Evolutionary conservation across 1,140 invertebrate genomes (phyloP), one percentile per base, ranked within the genome.

Genomic region (Doryteuthis pealeii): DNA sequence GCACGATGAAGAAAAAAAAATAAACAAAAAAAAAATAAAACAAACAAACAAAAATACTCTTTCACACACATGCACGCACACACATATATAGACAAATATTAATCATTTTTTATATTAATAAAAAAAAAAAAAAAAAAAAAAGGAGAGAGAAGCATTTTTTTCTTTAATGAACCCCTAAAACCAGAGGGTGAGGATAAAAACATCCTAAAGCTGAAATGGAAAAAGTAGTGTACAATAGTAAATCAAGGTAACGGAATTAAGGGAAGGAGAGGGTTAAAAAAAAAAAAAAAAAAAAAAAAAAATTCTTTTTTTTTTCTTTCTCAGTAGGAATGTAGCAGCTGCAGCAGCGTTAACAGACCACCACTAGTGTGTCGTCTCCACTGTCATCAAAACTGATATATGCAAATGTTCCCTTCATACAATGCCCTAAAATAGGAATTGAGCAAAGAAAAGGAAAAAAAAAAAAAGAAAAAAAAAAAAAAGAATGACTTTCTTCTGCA

Each of bases 1-100:
- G n/a, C 31, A 30, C 49, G 31, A 68, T 26, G n/a, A 72, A 18
- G n/a, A 22, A 18, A 40, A 76, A 12, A 67, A 62, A 72, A n/a
- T 33, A 26, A 45, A 71, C 22, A 32, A 4, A 14, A 62, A 6
- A 15, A 14, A 22, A 6, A 62, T 58, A 18, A 58, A 2, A 58
- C 54, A 58, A 14, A 22, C 54, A 62, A 6, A 62, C 54, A 62
- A 8, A 62, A 5, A 28, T 6, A 28, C 18, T n/a, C 10, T 18
- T 28, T n/a, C 18, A 28, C 18, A 28, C 18, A 8, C 1, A 8
- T 62, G 1, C 18, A 62, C 1, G 1, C 18, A 62, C 18, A 62
- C 18, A 62, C 18, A 62, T 28, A 62, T 22, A 62, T 8, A 62
- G 12, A 22, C 18, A 62, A 6, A 62, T 62, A 62, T 6, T 8